phyloP scores from a whole-genome alignment of 2,113 vertebrate species.

The Platysteira castanea region DNA sequence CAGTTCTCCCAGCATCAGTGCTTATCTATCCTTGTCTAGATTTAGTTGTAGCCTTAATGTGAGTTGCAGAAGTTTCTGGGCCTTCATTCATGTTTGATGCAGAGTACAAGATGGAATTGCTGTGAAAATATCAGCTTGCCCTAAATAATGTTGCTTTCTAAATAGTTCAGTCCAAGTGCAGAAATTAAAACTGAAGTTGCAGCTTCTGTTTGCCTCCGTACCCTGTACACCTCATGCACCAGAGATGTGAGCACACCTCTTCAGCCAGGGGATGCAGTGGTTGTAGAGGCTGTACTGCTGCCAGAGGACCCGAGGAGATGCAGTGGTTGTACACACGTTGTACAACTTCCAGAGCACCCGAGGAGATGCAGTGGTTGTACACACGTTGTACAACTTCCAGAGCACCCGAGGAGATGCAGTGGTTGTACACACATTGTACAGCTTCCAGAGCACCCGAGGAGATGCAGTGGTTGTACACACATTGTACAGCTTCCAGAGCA shows the following conservation, averaged over 20 bases:
- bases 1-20: neutral
- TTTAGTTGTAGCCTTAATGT: neutral
- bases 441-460: neutral
- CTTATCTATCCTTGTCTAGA: neutral
- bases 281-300: neutral
- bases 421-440: neutral
- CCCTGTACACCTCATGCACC: neutral
- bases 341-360: neutral
- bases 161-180: neutral
- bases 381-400: neutral
- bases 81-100: neutral
- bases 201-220: neutral
- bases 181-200: neutral
- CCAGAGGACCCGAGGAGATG: neutral
- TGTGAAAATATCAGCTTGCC: neutral
- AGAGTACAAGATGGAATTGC: neutral
- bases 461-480: neutral
- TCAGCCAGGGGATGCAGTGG: neutral
- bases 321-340: neutral
- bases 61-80: neutral
- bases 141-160: neutral
- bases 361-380: neutral
- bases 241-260: neutral
- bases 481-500: neutral
- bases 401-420: neutral